Conservation (phyloP, 1,140 invertebrate species). For the Neomicropteryx cornuta region DNA sequence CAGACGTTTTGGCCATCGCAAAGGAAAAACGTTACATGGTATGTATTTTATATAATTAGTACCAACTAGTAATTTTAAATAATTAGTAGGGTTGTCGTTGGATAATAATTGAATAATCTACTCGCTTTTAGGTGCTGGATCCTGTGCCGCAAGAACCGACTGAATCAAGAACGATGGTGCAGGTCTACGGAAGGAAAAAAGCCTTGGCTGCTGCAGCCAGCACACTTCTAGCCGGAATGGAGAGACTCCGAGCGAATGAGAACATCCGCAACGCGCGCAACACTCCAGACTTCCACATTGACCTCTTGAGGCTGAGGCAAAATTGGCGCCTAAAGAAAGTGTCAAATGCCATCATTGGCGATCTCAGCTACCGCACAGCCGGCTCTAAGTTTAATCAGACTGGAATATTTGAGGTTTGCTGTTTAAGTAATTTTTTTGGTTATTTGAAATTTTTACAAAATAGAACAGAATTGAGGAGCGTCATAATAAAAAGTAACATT, state of each 20-base stretch:
- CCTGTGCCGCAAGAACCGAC: constrained; percentile 75
- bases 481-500: too few relatives aligned
- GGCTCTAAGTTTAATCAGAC: constrained; percentile 88
- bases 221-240: constrained; percentile 74
- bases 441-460: too few relatives aligned
- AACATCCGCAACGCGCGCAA: constrained; percentile 60
- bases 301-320: constrained; percentile 77
- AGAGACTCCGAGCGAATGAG: constrained; percentile 70
- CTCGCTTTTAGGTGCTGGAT: constrained; percentile 51
- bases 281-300: constrained; percentile 85
- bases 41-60: constrained; percentile 9
- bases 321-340: constrained; percentile 95
- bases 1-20: constrained; percentile 84
- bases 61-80: background rate
- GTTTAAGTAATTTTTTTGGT: constrained; percentile 2
- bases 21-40: constrained; percentile 93
- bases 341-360: constrained; percentile 89
- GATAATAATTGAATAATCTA: too few relatives aligned
- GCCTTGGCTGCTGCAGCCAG: constrained; percentile 71
- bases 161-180: constrained; percentile 76
- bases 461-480: too few relatives aligned
- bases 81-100: background rate
- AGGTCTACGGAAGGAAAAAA: constrained; percentile 88
- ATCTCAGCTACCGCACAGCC: constrained; percentile 88
- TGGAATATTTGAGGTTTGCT: constrained; percentile 80